phyloP scores from a whole-genome alignment of 1,140 invertebrate genomes.

The Eumeta japonica region DNA sequence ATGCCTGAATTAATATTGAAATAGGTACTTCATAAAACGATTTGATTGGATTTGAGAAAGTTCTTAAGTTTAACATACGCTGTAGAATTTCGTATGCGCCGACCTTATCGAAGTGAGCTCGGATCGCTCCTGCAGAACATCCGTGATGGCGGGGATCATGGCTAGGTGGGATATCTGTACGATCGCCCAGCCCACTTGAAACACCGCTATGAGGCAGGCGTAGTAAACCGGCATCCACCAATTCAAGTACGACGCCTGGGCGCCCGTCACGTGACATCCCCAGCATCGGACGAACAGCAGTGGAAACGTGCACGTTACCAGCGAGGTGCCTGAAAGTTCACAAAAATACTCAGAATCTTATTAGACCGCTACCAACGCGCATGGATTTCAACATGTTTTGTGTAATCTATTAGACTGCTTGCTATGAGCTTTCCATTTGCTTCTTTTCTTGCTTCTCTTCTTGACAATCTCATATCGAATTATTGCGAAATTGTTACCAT shows the following conservation, averaged over 20 bases:
- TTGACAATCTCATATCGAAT: too few relatives aligned
- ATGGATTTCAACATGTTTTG: too few relatives aligned
- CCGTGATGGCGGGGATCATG: slow-evolving; percentile 79
- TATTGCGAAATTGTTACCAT: too few relatives aligned
- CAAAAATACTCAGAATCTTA: slow-evolving; percentile 2
- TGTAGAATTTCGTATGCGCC: slow-evolving; percentile 12
- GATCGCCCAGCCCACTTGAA: slow-evolving; percentile 89
- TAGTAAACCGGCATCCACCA: slow-evolving; percentile 72
- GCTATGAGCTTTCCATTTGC: too few relatives aligned
- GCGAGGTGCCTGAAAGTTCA: slow-evolving; percentile 27
- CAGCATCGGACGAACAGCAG: slow-evolving; percentile 76
- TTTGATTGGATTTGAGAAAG: slow-evolving; percentile 2
- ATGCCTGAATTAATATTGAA: neutral
- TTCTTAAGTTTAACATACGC: slow-evolving; percentile 8
- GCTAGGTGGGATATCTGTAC: slow-evolving; percentile 90
- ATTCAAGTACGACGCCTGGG: slow-evolving; percentile 28
- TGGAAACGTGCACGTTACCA: slow-evolving; percentile 65
- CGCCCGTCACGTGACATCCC: slow-evolving; percentile 56
- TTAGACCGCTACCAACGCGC: too few relatives aligned
- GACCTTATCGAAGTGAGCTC: slow-evolving; percentile 80
- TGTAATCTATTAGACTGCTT: too few relatives aligned
- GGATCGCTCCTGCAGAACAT: slow-evolving; percentile 65
- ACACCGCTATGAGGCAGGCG: slow-evolving; percentile 73
- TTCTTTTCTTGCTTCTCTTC: too few relatives aligned
- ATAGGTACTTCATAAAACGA: neutral